Evolutionary conservation across 2,113 vertebrate genomes (phyloP).

Genomic region (Chaetodon auriga): DNA sequence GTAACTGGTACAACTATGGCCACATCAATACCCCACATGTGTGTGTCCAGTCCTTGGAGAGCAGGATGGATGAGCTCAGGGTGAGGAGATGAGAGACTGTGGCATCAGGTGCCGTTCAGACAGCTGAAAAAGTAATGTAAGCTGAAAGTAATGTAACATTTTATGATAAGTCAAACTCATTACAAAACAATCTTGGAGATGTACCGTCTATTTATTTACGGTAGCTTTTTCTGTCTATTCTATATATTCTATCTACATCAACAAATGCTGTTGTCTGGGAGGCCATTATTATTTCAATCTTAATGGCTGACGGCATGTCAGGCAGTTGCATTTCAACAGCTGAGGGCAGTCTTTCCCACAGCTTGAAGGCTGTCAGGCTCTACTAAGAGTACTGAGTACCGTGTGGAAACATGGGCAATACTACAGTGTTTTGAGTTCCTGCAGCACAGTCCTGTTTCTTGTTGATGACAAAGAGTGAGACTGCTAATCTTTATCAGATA

Average conservation of each 20-base stretch:
- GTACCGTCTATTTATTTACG: not conserved
- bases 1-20: too few species aligned
- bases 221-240: not conserved
- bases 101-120: not conserved
- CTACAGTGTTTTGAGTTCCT: not conserved
- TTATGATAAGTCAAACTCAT: not conserved
- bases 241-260: not conserved
- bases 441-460: not conserved
- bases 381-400: not conserved
- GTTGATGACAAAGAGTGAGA: not conserved
- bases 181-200: not conserved
- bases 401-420: not conserved
- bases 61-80: too few species aligned
- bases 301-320: not conserved
- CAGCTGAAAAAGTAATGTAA: not conserved
- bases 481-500: constrained; percentile 12
- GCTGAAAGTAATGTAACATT: too few species aligned
- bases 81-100: too few species aligned
- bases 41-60: too few species aligned
- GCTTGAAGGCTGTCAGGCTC: constrained; percentile 61
- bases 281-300: not conserved
- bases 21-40: too few species aligned
- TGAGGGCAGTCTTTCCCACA: constrained; percentile 91
- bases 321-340: constrained; percentile 53
- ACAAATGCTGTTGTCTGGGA: not conserved